Evolutionary conservation across 1,140 invertebrate species (phyloP).

Genomic region (Anastrepha ludens): DNA sequence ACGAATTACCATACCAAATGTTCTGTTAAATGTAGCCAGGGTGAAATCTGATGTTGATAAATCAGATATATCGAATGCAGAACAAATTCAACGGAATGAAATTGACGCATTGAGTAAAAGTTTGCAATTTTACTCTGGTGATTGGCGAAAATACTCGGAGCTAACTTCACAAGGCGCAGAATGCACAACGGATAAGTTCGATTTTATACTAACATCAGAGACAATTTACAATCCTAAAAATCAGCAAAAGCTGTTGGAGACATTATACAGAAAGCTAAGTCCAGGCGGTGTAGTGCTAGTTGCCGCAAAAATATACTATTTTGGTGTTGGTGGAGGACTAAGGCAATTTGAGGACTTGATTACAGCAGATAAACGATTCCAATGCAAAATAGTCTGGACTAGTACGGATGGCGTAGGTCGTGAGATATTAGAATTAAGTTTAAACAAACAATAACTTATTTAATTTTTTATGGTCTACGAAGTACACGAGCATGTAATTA

Average conservation of each 20-base stretch:
- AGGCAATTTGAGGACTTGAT: conserved; percentile 82
- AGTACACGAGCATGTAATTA: too few species aligned
- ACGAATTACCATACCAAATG: conserved; percentile 84
- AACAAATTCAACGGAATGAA: conserved; percentile 60
- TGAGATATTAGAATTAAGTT: conserved; percentile 56
- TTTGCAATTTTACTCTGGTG: conserved; percentile 85
- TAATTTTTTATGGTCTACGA: neutral
- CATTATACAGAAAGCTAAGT: conserved; percentile 83
- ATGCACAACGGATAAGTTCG: conserved; percentile 78
- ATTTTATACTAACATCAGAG: conserved; percentile 91
- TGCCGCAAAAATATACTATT: conserved; percentile 91
- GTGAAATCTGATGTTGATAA: conserved; percentile 70
- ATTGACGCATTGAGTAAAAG: conserved; percentile 60
- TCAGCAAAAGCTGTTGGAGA: conserved; percentile 83
- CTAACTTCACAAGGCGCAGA: conserved; percentile 65
- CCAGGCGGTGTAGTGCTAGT: conserved; percentile 81
- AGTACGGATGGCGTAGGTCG: conserved; percentile 50
- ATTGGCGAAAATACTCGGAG: conserved; percentile 83
- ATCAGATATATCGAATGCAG: neutral
- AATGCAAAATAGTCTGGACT: conserved; percentile 77
- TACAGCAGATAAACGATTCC: conserved; percentile 76
- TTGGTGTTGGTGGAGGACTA: conserved; percentile 90
- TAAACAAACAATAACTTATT: neutral
- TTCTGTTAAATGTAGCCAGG: conserved; percentile 80
- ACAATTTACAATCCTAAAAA: conserved; percentile 92